Base-by-base conservation (phyloP, 2,888 invertebrate genomes). In the Drosophila quinaria region DNA sequence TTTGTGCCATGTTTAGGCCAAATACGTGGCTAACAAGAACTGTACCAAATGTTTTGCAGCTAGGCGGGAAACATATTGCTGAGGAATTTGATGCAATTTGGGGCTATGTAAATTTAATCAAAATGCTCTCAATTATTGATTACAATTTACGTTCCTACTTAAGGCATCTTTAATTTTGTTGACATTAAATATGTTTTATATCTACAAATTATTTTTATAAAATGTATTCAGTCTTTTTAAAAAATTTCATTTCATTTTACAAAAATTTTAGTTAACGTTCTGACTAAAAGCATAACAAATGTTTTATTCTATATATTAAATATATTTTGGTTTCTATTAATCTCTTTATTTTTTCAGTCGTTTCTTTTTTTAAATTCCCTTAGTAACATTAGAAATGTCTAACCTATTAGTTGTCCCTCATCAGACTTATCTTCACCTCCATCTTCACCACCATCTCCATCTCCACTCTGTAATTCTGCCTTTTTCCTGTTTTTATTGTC, bases 1-100 rank as follows among this genome's bases (percentile, higher is more conserved):
- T 33, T 49, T 62, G 58, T 52, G 52, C n/a, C 41, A 67, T 50
- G 69, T 62, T 47, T 61, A 61, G 80, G 71, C 79, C 78, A 78
- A 78, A 29, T 49, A 25, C 10, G n/a, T 15, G 63, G 62, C 73
- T 70, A 74, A 74, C 63, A 58, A 31, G 3, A n/a, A 15, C 25
- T 77, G 77, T 77, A 78, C 74, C 22, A 61, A 19, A 0, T n/a
- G 5, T 4, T 8, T 8, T 4, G 2, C 13, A 31, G 15, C 6
- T 2, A n/a, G 15, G 10, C 3, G 13, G 13, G 2, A 11, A 3
- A 17, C 10, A 56, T 13, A 10, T 19, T 1, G 4, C 4, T 5
- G 1, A 15, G 37, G 0, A 37, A 37, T n/a, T 2, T 37, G 5
- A 2, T n/a, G n/a, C n/a, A 37, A 5, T 35, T 35, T 13, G 2